These are phyloP conservation scores for Siderastrea siderea DNA, from an alignment of 92 coral and sea anemone genomes.

Conservation along the genomic window DNA sequence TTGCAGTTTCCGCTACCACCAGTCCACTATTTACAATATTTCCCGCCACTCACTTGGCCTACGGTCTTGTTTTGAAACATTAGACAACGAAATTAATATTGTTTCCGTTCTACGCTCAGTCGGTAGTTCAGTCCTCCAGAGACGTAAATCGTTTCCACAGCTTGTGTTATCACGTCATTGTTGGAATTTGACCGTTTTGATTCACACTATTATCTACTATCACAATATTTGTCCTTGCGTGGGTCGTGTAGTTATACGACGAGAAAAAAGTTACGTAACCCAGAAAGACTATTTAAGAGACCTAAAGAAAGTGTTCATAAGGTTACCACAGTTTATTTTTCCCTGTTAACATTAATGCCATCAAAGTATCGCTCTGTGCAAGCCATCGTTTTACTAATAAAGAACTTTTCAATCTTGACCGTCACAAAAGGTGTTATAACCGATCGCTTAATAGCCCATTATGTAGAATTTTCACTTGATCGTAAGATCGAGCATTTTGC, in stretches of 20 bases:
- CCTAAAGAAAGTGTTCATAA: too few species aligned
- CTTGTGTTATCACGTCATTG: not conserved
- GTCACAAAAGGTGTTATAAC: too few species aligned
- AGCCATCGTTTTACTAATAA: too few species aligned
- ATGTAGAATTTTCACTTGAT: not conserved
- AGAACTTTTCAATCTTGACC: too few species aligned
- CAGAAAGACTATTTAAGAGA: too few species aligned
- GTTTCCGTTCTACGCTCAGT: not conserved
- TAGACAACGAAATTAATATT: not conserved
- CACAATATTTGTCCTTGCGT: too few species aligned
- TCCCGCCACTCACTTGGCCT: slow-evolving; percentile 7
- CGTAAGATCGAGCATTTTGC: not conserved
- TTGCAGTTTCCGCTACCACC: not conserved
- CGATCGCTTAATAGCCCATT: not conserved
- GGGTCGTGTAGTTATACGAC: too few species aligned
- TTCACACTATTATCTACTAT: too few species aligned
- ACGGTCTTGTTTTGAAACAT: slow-evolving; percentile 5
- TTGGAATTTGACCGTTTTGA: not conserved
- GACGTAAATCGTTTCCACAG: not conserved
- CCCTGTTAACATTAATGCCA: too few species aligned
- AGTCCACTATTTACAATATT: not conserved
- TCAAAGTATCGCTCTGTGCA: too few species aligned
- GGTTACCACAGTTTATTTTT: too few species aligned
- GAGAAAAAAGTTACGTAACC: too few species aligned
- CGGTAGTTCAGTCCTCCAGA: not conserved